phyloP scores from a whole-genome alignment of 2,797 vertebrate genomes.

The Synaphobranchus kaupii region DNA sequence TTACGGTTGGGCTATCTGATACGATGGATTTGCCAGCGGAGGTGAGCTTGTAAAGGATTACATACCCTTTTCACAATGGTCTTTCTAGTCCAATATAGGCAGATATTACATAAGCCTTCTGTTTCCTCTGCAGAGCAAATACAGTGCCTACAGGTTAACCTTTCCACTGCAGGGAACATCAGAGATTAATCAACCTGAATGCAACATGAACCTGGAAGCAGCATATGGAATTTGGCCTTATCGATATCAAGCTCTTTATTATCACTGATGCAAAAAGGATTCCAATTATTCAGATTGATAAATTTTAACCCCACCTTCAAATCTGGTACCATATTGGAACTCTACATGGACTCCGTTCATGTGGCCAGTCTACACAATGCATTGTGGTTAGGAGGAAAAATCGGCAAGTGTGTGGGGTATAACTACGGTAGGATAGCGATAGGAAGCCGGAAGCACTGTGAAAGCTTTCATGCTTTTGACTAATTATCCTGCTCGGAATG shows the following conservation, averaged over 20 bases:
- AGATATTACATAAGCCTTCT: not conserved
- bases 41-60: not conserved
- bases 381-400: constrained; percentile 15
- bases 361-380: not conserved
- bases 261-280: too few species aligned
- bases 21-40: not conserved
- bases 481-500: not conserved
- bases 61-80: not conserved
- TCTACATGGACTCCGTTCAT: not conserved
- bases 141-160: not conserved
- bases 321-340: not conserved
- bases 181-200: too few species aligned
- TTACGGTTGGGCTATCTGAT: not conserved
- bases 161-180: not conserved
- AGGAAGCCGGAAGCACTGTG: constrained; percentile 20
- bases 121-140: not conserved
- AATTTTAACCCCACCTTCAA: not conserved
- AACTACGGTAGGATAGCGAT: constrained; percentile 4
- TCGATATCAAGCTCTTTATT: too few species aligned
- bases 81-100: not conserved
- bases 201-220: too few species aligned
- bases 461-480: constrained; percentile 10
- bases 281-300: not conserved
- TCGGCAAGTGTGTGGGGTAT: not conserved
- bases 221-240: too few species aligned